Conservation (phyloP, 1,140 invertebrate genomes). For the Drosophila ananassae region DNA sequence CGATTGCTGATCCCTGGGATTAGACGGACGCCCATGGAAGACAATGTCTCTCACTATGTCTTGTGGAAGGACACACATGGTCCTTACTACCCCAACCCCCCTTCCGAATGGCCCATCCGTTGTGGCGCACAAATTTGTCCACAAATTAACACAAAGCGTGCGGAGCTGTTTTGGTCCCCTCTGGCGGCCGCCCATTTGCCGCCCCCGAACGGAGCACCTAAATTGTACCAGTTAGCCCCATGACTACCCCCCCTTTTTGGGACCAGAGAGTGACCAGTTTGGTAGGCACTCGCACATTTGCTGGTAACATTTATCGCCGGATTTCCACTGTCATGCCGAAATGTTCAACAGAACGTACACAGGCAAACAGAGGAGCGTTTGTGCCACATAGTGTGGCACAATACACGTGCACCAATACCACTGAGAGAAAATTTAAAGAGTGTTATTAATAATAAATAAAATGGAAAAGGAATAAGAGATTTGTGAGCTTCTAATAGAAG, state of each 20-base stretch:
- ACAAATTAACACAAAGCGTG: slow-evolving; percentile 81
- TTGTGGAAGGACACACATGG: not conserved
- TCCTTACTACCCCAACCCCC: not conserved
- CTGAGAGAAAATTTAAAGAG: slow-evolving; percentile 10
- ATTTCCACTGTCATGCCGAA: slow-evolving; percentile 82
- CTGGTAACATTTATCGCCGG: slow-evolving; percentile 82
- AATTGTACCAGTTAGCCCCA: slow-evolving; percentile 71
- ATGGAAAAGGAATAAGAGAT: no score
- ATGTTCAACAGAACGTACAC: slow-evolving; percentile 61
- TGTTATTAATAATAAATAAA: no score
- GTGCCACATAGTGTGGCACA: not conserved
- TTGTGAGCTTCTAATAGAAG: no score
- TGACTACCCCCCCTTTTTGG: not conserved
- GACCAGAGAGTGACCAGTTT: slow-evolving; percentile 37
- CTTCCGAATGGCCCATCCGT: slow-evolving; percentile 41
- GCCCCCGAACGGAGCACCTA: slow-evolving; percentile 53
- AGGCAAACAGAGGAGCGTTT: slow-evolving; percentile 10
- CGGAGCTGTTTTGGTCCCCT: slow-evolving; percentile 13
- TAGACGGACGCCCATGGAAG: slow-evolving; percentile 60
- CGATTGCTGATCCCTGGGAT: slow-evolving; percentile 79
- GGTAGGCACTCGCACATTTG: slow-evolving; percentile 77
- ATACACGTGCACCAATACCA: slow-evolving; percentile 21
- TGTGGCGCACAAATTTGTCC: slow-evolving; percentile 79
- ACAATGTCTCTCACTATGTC: slow-evolving; percentile 39
- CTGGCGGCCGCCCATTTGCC: slow-evolving; percentile 5